Evolutionary conservation across 2,797 vertebrate species (phyloP).

Genomic region (Hozukius guyotensis): DNA sequence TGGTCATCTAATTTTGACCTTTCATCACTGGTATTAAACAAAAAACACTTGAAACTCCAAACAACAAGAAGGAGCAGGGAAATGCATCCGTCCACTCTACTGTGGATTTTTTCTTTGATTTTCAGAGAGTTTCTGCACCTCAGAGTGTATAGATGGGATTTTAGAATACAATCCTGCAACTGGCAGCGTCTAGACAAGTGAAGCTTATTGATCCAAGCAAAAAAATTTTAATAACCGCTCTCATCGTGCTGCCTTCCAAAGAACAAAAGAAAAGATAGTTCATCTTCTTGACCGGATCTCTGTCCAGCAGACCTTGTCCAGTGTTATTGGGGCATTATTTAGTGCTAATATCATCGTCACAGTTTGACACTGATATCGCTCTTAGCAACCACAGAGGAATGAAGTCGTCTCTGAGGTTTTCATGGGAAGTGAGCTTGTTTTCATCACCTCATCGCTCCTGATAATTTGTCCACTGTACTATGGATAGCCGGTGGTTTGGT

Average conservation of each 20-base stretch:
- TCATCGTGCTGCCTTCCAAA: constrained; percentile 5
- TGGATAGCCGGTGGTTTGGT: constrained; percentile 9
- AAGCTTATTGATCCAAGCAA: constrained; percentile 37
- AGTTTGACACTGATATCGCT: constrained; percentile 26
- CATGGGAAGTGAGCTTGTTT: constrained; percentile 27
- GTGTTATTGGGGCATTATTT: constrained; percentile 5
- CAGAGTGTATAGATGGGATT: neutral
- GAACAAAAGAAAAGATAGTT: constrained; percentile 5
- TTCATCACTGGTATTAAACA: neutral
- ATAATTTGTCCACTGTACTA: constrained; percentile 11
- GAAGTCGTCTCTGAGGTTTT: constrained; percentile 1
- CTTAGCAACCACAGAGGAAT: constrained; percentile 26
- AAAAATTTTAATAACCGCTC: constrained; percentile 19
- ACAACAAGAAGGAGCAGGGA: neutral
- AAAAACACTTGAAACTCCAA: neutral
- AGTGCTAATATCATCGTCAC: constrained; percentile 16
- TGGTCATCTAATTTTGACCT: neutral
- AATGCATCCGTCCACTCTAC: neutral
- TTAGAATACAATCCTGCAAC: neutral
- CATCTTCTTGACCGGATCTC: constrained; percentile 2
- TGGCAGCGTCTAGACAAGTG: constrained; percentile 4
- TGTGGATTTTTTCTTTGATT: neutral
- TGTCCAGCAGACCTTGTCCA: neutral
- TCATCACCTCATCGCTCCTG: constrained; percentile 24
- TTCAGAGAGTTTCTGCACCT: constrained; percentile 1